Evolutionary conservation across 1,140 invertebrate genomes (phyloP), one percentile per base, ranked within the genome.

Genomic region (Mercenaria mercenaria): DNA sequence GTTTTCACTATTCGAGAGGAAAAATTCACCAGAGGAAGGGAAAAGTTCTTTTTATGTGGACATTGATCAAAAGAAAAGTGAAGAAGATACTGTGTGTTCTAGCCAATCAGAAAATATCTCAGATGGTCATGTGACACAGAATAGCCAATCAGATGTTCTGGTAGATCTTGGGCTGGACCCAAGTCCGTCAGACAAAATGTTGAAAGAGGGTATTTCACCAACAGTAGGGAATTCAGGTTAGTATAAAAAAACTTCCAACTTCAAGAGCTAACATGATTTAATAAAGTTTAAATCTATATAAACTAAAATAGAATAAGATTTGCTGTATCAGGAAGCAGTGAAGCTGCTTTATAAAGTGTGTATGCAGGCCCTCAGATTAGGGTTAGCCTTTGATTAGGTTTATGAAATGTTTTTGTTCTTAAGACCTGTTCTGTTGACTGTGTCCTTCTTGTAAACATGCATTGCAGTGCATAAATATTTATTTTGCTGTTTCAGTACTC

Each of bases 1-100:
- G n/a, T 91, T 94, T 72, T 94, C 93, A 18, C 79, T 95, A 1
- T 95, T 95, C 92, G 94, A 94, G 61, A 89, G 91, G 34, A 94
- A 95, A 80, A 91, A 84, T 61, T 91, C 91, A 13, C 89, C 92
- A 74, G 93, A 93, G 41, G 93, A 94, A 50, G 90, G 86, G 39
- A 92, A 90, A 43, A 92, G 93, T 92, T 82, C 93, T 43, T 95
- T 95, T 88, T 95, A 94, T 90, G 92, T 94, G 32, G 93, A 94
- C 81, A 84, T 92, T 29, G 82, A 91, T 64, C 41, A 88, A 50
- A 82, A 50, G 52, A 67, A 64, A 74, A 23, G 59, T 72, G 59
- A 82, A 29, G 61, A 76, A 1, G 52, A 61, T 56, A 64, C 15
- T 84, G 50, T 26, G 41, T 29, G 10, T 79, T 41, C n/a, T 39